These are phyloP conservation scores for Tolypeutes matacus DNA, from an alignment of 2,797 vertebrate genomes.

Conservation along the genomic window DNA sequence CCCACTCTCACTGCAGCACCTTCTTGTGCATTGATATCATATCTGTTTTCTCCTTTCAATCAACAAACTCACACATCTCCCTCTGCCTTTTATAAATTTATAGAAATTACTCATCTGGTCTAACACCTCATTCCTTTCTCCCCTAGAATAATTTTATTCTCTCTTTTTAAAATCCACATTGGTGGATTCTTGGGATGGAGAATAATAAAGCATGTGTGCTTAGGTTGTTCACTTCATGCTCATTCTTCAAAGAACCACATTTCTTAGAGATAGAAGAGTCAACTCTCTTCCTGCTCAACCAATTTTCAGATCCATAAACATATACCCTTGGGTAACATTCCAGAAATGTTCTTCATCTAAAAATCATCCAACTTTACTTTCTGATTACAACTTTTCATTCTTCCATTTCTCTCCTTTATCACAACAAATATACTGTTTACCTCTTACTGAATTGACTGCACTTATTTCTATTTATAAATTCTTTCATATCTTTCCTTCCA, in stretches of 20 bases:
- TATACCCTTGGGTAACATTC: not conserved
- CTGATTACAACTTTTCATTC: not conserved
- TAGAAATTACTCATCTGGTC: not conserved
- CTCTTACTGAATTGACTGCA: not conserved
- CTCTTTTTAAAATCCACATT: no score
- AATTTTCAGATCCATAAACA: not conserved
- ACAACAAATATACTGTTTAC: not conserved
- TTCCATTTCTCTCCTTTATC: not conserved
- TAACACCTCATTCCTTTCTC: not conserved
- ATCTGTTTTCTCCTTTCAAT: not conserved
- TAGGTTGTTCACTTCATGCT: not conserved
- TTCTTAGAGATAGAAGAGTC: no score
- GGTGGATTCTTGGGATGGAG: not conserved
- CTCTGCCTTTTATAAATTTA: not conserved
- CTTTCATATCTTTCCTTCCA: not conserved
- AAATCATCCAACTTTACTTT: not conserved
- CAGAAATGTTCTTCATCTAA: not conserved
- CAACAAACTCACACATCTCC: not conserved
- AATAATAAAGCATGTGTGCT: not conserved
- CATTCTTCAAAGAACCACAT: not conserved
- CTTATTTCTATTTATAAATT: not conserved
- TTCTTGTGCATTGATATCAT: not conserved
- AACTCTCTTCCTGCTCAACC: not conserved
- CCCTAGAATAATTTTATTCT: not conserved
- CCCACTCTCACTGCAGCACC: fast-evolving